Evolutionary conservation across 2,797 vertebrate species (phyloP), one percentile per base, ranked within the genome.

Genomic region (Lophius americanus): DNA sequence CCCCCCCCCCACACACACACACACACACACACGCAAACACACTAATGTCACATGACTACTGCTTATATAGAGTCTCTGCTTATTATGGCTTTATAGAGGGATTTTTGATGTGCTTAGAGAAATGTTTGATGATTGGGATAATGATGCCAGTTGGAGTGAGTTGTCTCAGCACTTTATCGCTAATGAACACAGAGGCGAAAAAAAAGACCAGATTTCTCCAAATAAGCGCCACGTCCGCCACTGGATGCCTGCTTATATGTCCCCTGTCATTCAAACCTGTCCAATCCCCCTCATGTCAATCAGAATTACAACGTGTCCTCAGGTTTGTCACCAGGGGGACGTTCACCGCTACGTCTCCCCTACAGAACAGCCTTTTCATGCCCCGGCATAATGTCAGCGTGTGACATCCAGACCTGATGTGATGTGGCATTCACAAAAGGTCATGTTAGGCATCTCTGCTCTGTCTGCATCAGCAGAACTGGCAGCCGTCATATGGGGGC

Each of bases 361-460:
- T 91, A 89, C 88, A 91, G 94, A 95, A 95, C 94, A 94, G 94
- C 94, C 95, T 95, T 95, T 91, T 94, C 95, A 95, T 95, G 94
- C 93, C 93, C 89, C 95, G 86, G 95, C 94, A 96, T 95, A 95
- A 95, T 96, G 95, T 96, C 94, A 94, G 93, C 90, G 93, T 94
- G 94, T 96, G 96, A 97, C 96, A 95, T 96, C 95, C 94, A 94
- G 95, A 94, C 94, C 94, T 95, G 91, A 96, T 97, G 95, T 95
- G 95, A 96, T 95, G 95, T 95, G 96, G 95, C 96, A 97, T 98
- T 98, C 96, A 95, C 93, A 94, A 98, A 98, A 98, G 96, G 96
- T 98, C 96, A 96, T 78, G 91, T 94, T 95, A 94, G 92, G 95
- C 93, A 94, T 96, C 94, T 91, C 78, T 14, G 85, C 91, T 88